Conservation (phyloP, 2,113 vertebrate species). For the Pterophyllum scalare region DNA sequence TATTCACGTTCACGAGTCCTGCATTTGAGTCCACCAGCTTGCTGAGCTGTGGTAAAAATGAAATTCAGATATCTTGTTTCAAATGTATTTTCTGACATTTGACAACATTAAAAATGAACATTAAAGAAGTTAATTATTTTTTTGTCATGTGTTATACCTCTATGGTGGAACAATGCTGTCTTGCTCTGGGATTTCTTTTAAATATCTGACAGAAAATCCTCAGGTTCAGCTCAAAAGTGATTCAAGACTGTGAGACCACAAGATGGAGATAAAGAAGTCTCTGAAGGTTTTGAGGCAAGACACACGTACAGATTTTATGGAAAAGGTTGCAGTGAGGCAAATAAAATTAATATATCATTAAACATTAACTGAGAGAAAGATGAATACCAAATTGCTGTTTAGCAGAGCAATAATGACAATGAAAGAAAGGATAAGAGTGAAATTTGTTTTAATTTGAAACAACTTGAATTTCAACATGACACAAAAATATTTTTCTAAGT, state of each 20-base stretch:
- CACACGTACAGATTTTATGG: not conserved
- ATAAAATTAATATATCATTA: too few relatives aligned
- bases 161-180: too few relatives aligned
- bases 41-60: too few relatives aligned
- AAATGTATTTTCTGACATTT: accelerated
- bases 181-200: not conserved
- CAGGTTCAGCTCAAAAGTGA: not conserved
- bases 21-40: too few relatives aligned
- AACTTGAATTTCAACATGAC: not conserved
- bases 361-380: accelerated
- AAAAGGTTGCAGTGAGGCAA: not conserved
- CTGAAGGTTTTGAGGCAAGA: not conserved
- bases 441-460: not conserved
- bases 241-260: not conserved
- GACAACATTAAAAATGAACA: not conserved
- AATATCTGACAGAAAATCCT: not conserved
- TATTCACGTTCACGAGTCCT: too few relatives aligned
- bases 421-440: accelerated
- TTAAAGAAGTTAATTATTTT: not conserved
- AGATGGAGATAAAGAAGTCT: not conserved
- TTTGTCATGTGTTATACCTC: not conserved
- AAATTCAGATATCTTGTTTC: not conserved
- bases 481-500: not conserved
- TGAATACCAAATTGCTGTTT: not conserved
- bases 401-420: not conserved